Percentiles rank a stretch among this genome's conserved stretches.
These are phyloP conservation scores for Brachionus calyciflorus DNA, from an alignment of 1,140 invertebrate genomes.

Conservation along the genomic window DNA sequence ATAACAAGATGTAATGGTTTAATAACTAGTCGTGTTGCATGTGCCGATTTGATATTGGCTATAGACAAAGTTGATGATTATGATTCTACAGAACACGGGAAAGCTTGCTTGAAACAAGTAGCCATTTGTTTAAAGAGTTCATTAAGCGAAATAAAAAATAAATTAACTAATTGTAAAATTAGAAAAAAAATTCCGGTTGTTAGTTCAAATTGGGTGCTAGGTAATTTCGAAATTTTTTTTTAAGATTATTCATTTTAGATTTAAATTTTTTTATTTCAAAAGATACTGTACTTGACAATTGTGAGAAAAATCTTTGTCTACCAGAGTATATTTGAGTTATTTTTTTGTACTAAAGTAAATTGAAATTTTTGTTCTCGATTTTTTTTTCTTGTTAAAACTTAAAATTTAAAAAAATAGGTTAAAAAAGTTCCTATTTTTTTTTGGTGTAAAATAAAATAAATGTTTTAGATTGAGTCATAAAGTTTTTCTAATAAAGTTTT, in stretches of 20 bases:
- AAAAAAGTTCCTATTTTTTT: too few species aligned
- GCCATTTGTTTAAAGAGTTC: neutral
- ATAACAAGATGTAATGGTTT: conserved; percentile 21
- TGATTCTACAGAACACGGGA: neutral
- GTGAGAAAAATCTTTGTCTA: neutral
- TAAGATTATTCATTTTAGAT: neutral
- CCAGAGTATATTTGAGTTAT: too few species aligned
- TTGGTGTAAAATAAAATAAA: too few species aligned
- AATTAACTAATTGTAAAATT: conserved; percentile 7
- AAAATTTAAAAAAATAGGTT: too few species aligned
- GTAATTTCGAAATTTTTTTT: neutral
- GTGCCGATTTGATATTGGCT: conserved; percentile 7
- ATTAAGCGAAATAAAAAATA: neutral
- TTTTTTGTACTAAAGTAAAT: too few species aligned
- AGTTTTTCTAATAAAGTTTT: too few species aligned
- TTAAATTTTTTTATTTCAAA: neutral
- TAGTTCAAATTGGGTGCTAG: conserved; percentile 17
- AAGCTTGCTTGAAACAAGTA: neutral
- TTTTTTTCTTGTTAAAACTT: too few species aligned
- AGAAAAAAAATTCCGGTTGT: conserved; percentile 1
- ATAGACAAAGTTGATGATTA: conserved; percentile 9
- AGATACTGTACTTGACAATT: neutral
- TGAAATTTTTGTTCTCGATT: too few species aligned
- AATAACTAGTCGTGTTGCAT: conserved; percentile 20
- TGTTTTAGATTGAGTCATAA: too few species aligned